A percentile compares a stretch with the other conserved stretches of the same genome.
phyloP scores from a whole-genome alignment of 2,888 invertebrate genomes.

The Caenorhabditis macrosperma region DNA sequence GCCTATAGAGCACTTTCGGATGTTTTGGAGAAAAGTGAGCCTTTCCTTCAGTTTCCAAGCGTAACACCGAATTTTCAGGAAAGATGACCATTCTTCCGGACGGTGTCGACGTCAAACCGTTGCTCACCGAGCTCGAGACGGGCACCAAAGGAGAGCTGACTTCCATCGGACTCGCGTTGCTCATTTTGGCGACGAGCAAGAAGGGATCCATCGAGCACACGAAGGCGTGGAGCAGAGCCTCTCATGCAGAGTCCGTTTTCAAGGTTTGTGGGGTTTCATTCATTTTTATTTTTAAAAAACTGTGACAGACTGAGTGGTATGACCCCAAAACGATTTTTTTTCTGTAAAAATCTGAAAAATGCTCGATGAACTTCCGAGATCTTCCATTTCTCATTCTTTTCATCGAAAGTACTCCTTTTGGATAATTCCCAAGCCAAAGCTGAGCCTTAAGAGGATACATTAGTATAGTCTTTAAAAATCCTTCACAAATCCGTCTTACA shows the following conservation, averaged over 20 bases:
- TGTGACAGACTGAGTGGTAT: no score
- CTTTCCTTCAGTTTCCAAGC: no score
- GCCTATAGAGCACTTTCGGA: constrained; percentile 52
- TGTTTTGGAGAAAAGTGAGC: constrained; percentile 36
- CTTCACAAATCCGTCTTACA: no score
- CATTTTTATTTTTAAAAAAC: no score
- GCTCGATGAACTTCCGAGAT: no score
- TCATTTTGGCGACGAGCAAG: constrained; percentile 49
- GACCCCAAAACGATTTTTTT: no score
- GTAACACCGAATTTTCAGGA: constrained; percentile 43
- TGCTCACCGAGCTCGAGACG: constrained; percentile 54
- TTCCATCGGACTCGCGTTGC: constrained; percentile 55
- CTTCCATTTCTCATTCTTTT: no score
- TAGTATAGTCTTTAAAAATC: no score
- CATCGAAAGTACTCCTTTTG: no score
- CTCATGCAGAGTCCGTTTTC: constrained; percentile 58
- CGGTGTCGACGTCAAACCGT: constrained; percentile 36
- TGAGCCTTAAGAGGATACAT: no score
- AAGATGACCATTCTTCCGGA: constrained; percentile 39
- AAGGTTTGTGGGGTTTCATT: constrained; percentile 56
- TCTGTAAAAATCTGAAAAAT: no score
- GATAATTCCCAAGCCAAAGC: no score
- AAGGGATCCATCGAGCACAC: constrained; percentile 47
- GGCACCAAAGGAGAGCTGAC: constrained; percentile 64
- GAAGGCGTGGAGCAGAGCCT: constrained; percentile 56